Evolutionary conservation across 2,888 invertebrate genomes (phyloP), one percentile per base, ranked within the genome.

Genomic region (Chrysina gloriosa): DNA sequence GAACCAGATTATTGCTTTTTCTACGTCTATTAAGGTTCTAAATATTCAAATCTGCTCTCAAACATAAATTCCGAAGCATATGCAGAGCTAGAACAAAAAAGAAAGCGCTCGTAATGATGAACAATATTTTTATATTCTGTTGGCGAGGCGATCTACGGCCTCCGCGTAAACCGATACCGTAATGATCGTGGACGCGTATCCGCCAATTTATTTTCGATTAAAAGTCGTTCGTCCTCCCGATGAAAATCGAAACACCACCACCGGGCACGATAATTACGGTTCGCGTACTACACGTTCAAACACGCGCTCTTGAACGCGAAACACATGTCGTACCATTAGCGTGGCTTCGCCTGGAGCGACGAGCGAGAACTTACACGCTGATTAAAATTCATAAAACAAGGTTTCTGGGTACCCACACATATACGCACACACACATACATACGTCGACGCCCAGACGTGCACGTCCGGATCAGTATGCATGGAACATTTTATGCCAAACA

Each of bases 401-500:
- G 27, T 27, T 34, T 56, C 56, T 48, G 27, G 48, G 27, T 48
- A 48, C 14, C 48, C 19, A 25, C 25, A 48, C 25, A 48, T 48
- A 25, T 11, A 19, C 42, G 11, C 14, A 48, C 23, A 14, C 27
- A 19, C 14, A 5, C 11, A 23, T 25, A 48, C 2, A 23, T 25
- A 27, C 11, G 6, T 7, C 9, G 1, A 47, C 21, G 21, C 21
- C 7, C 45, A 21, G 31, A 27, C 27, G 9, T 9, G 9, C 16
- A 27, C 52, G 11, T 14, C 14, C 39, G 21, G 19, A 61, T 61
- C 39, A 61, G 61, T 61, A 61, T 61, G 61, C 61, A 42, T 25
- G 27, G 42, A 39, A 25, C 67, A 58, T 39, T 65, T 71, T 71
- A 50, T 56, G 39, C 21, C 61, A 70, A 70, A 63, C 54, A 67